phyloP scores from a whole-genome alignment of 2,888 invertebrate species.

The Orgyia antiqua region DNA sequence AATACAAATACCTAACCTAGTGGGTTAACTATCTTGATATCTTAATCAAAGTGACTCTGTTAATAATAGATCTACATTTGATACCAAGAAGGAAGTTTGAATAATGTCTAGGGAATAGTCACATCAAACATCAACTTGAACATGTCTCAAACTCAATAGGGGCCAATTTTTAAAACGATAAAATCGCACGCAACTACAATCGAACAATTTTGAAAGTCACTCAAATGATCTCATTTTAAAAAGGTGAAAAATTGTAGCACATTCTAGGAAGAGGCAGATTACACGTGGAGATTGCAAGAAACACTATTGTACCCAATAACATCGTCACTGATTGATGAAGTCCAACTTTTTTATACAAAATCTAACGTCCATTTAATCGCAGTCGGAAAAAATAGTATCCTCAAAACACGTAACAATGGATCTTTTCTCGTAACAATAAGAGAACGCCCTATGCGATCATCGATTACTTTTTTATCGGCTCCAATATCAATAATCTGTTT shows the following conservation, averaged over 20 bases:
- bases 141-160: constrained; percentile 17
- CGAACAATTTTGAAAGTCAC: constrained; percentile 27
- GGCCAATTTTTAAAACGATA: constrained; percentile 28
- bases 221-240: constrained; percentile 57
- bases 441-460: constrained; percentile 64
- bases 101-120: constrained; percentile 8
- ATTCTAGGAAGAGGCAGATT: constrained; percentile 63
- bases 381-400: constrained; percentile 43
- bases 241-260: constrained; percentile 51
- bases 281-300: constrained; percentile 53
- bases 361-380: constrained; percentile 57
- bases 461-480: constrained; percentile 75
- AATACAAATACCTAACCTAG: no score
- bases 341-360: constrained; percentile 57
- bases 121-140: constrained; percentile 8
- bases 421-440: constrained; percentile 56
- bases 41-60: no score
- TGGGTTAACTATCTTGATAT: no score
- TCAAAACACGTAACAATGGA: constrained; percentile 67
- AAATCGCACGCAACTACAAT: constrained; percentile 21
- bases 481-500: constrained; percentile 76
- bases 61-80: neutral
- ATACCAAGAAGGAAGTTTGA: constrained; percentile 3
- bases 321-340: constrained; percentile 73
- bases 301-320: constrained; percentile 68